Percentiles rank a stretch among this genome's conserved stretches.
Evolutionary conservation across 2,888 invertebrate species (phyloP).

Genomic region (Strigamia crassipes): DNA sequence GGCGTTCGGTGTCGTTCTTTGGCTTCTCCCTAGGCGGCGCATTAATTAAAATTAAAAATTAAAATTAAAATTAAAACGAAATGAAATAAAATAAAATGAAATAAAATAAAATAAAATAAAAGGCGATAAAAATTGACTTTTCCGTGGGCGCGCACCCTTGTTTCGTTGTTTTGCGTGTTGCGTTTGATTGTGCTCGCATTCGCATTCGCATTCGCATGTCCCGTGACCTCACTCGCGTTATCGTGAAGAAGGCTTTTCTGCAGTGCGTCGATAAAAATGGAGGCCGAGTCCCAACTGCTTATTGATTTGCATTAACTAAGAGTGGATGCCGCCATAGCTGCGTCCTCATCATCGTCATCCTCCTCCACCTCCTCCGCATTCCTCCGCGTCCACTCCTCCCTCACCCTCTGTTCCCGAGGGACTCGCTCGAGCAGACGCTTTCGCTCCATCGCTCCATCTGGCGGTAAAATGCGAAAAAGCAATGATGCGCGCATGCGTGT

Average conservation of each 20-base stretch:
- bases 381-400: constrained; percentile 42
- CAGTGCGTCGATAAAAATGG: constrained; percentile 42
- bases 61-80: too few relatives aligned
- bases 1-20: neutral
- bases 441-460: constrained; percentile 40
- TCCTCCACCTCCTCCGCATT: constrained; percentile 26
- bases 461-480: constrained; percentile 39
- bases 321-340: constrained; percentile 40
- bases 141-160: neutral
- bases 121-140: neutral
- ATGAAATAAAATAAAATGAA: neutral
- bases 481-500: constrained; percentile 42
- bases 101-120: neutral
- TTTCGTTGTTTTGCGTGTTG: too few relatives aligned
- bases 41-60: neutral
- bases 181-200: neutral
- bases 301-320: constrained; percentile 42
- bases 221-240: constrained; percentile 35
- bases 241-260: constrained; percentile 18
- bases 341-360: constrained; percentile 11
- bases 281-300: constrained; percentile 42
- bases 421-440: constrained; percentile 42
- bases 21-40: neutral
- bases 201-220: neutral
- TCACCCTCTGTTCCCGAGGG: constrained; percentile 29